Evolutionary conservation across 2,113 vertebrate species (phyloP), one percentile per base, ranked within the genome.

Genomic region (Penelope pileata): DNA sequence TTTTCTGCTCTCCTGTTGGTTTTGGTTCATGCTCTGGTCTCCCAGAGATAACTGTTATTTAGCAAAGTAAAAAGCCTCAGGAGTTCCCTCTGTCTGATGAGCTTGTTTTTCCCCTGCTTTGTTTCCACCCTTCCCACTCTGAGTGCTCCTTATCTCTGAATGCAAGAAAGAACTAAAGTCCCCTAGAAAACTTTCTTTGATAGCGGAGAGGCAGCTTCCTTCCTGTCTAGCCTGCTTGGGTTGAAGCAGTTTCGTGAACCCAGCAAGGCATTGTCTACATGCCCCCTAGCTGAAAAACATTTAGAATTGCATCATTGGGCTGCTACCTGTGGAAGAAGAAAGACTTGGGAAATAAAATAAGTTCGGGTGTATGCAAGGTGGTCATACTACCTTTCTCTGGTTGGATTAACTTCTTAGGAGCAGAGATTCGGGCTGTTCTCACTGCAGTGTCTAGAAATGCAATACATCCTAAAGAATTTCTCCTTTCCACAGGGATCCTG

Each of bases 401-500:
- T 3, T 66, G 58, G 54, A 18, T 69, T 63, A 45, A 18, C 21
- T 48, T 32, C 16, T 32, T 85, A 42, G 21, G 82, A 79, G 5
- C 43, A 53, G 29, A 51, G 38, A 17, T 82, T 40, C 88, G 83
- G 12, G 67, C 34, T 77, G 32, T 66, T 50, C 75, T 73, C 43
- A 6, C 54, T 60, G 47, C 51, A 40, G 4, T 17, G 27, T 62
- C 66, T 58, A 29, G 84, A 58, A 72, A 16, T 62, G 29, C 60
- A 59, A 8, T 17, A 42, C 24, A 53, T 43, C n/a, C 91, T 96
- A 90, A 96, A 53, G 9, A 34, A 3, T 68, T 63, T 45, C 86
- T 51, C 86, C 81, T 96, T 82, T 88, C 14, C 62, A 18, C 97
- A 99, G 99, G 91, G 99, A 99, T 95, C 99, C 99, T 1, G 99